Base-by-base conservation (phyloP, 2,113 vertebrate species). In the Mellivora capensis region DNA sequence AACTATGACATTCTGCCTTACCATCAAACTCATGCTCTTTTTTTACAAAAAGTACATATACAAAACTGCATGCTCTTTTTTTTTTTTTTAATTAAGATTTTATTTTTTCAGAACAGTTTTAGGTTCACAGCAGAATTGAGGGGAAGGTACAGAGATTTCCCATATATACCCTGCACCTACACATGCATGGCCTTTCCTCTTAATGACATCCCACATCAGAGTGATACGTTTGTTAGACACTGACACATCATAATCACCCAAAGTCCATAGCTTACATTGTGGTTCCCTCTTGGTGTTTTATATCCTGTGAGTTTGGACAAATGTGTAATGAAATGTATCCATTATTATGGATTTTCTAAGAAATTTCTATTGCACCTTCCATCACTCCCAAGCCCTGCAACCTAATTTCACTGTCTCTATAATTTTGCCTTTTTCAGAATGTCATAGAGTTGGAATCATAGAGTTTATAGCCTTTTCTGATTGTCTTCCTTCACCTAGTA, bases 371-470 rank as follows among this genome's bases (percentile, higher is more conserved):
- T 89, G 39, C 5, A 83, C 57, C 77, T 93, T 3, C 80, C n/a
- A 12, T 5, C 39, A 89, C 76, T 7, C 72, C 31, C 37, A 67
- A 37, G 67, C 6, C 10, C 47, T 93, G 52, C 3, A 29, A 92
- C 72, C 54, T 87, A 39, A 74, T 74, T 72, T 90, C 54, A 61
- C 25, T 92, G 29, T 89, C 49, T 89, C 39, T 29, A 6, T 61
- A 76, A 83, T 93, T 83, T 96, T 96, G 4, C 37, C 59, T 93
- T 69, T 76, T 87, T 27, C 37, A 67, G 83, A 91, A 83, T 69
- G 34, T 69, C 62, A 3, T 49, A 15, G 37, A 47, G 12, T 76
- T 89, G 47, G 52, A 88, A 47, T 59, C 20, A 37, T 15, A 57
- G 18, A 44, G 31, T 67, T 64, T 47, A 34, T 93, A 83, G 12